A percentile compares a stretch with the other conserved stretches of the same genome.
Evolutionary conservation across 2,888 invertebrate genomes (phyloP).

Genomic region (Drosophila greeni): DNA sequence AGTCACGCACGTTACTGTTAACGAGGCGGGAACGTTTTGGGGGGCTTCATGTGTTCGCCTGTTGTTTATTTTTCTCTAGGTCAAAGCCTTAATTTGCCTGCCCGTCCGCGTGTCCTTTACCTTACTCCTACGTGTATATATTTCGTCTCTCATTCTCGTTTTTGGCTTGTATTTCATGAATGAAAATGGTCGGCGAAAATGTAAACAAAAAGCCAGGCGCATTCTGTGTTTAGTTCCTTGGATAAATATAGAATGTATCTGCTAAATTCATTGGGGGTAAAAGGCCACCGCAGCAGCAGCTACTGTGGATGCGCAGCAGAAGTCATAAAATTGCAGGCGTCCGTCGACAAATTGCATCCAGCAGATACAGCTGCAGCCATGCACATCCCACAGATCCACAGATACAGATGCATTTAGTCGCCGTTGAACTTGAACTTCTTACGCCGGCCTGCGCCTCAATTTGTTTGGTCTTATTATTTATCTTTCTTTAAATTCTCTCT

Average conservation of each 20-base stretch:
- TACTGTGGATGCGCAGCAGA: constrained; percentile 14
- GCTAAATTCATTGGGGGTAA: constrained; percentile 66
- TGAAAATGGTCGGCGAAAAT: constrained; percentile 51
- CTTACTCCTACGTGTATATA: constrained; percentile 15
- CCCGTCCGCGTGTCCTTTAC: constrained; percentile 43
- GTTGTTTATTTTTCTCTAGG: constrained; percentile 69
- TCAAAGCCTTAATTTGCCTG: constrained; percentile 73
- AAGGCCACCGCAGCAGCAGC: neutral
- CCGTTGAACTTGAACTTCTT: constrained; percentile 70
- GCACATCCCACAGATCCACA: constrained; percentile 43
- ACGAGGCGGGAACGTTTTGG: constrained; percentile 37
- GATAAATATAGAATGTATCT: constrained; percentile 43
- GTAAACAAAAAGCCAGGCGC: constrained; percentile 23
- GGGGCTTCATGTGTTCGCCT: constrained; percentile 32
- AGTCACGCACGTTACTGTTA: constrained; percentile 69
- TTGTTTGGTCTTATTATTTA: constrained; percentile 66
- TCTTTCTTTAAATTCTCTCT: constrained; percentile 68
- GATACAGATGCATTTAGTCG: constrained; percentile 40
- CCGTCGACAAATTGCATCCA: constrained; percentile 65
- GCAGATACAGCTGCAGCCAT: constrained; percentile 46
- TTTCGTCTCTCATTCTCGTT: neutral
- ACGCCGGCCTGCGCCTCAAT: constrained; percentile 49
- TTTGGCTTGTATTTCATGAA: constrained; percentile 61
- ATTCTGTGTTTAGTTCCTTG: constrained; percentile 17
- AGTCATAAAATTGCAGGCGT: constrained; percentile 63